These are phyloP conservation scores for Lordiphosa collinella DNA, from an alignment of 1,140 invertebrate genomes.

Conservation along the genomic window DNA sequence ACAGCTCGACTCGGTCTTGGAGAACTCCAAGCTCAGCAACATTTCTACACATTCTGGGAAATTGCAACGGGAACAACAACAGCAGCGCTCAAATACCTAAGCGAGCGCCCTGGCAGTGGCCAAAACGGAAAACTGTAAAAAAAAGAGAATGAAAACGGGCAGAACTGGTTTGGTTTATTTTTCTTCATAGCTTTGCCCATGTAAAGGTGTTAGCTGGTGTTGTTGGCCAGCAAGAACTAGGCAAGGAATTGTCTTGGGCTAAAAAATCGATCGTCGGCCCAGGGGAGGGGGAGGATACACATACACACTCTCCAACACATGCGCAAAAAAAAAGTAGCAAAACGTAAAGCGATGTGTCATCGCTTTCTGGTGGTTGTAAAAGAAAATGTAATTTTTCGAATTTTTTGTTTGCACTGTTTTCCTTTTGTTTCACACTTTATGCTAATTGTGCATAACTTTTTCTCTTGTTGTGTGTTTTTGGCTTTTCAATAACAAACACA, in stretches of 20 bases:
- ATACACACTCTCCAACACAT: slow-evolving; percentile 38
- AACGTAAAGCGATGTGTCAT: slow-evolving; percentile 59
- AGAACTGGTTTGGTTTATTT: slow-evolving; percentile 62
- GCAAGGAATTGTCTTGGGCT: slow-evolving; percentile 40
- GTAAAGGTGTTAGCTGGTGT: slow-evolving; percentile 37
- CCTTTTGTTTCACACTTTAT: slow-evolving; percentile 34
- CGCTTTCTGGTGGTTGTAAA: slow-evolving; percentile 57
- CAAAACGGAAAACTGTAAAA: slow-evolving; percentile 70
- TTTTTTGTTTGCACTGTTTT: slow-evolving; percentile 20
- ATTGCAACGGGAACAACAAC: slow-evolving; percentile 51
- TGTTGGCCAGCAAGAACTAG: slow-evolving; percentile 24
- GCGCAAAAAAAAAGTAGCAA: slow-evolving; percentile 51
- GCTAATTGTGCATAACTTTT: slow-evolving; percentile 64
- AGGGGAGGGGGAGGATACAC: slow-evolving; percentile 40
- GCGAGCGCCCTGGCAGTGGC: slow-evolving; percentile 47
- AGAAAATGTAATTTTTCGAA: slow-evolving; percentile 39
- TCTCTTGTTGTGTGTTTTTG: slow-evolving; percentile 30
- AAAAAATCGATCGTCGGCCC: slow-evolving; percentile 61
- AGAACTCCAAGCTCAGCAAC: slow-evolving; percentile 42
- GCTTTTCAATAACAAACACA: slow-evolving; percentile 72
- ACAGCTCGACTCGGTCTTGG: slow-evolving; percentile 27
- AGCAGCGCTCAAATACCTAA: slow-evolving; percentile 33
- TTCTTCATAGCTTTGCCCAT: slow-evolving; percentile 26
- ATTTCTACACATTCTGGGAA: slow-evolving; percentile 66
- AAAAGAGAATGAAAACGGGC: slow-evolving; percentile 52